A percentile compares a stretch with the other conserved stretches of the same genome.
phyloP scores from a whole-genome alignment of 2,113 vertebrate genomes.

The Phoenicopterus ruber region DNA sequence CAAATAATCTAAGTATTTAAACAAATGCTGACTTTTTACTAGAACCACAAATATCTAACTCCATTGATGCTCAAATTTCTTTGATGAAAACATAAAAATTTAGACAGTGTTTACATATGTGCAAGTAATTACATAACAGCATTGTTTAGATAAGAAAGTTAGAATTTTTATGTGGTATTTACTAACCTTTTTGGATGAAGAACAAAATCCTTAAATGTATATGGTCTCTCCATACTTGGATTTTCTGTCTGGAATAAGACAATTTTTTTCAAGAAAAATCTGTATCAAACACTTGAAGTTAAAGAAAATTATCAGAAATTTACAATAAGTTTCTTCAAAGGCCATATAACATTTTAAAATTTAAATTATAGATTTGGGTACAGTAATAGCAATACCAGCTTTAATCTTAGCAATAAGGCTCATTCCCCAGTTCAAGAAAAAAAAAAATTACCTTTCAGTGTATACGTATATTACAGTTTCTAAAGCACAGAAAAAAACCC shows the following conservation, averaged over 20 bases:
- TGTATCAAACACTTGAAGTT: neutral
- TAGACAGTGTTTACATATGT: neutral
- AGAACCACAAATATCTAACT: neutral
- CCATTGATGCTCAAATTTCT: neutral
- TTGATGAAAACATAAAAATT: neutral
- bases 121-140: neutral
- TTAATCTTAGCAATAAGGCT: neutral
- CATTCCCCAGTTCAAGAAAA: neutral
- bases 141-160: neutral
- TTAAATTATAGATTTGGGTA: neutral
- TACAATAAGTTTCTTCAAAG: neutral
- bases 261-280: constrained; percentile 33
- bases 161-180: neutral
- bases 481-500: neutral
- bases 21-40: neutral
- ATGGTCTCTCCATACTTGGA: constrained; percentile 90
- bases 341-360: neutral
- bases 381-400: neutral
- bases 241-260: constrained; percentile 91
- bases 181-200: constrained; percentile 96
- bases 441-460: neutral
- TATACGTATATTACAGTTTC: neutral
- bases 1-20: neutral
- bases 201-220: constrained; percentile 97
- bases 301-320: neutral